A percentile compares a stretch with the other conserved stretches of the same genome.
phyloP scores from a whole-genome alignment of 2,113 vertebrate species.

The Grallaria varia region DNA sequence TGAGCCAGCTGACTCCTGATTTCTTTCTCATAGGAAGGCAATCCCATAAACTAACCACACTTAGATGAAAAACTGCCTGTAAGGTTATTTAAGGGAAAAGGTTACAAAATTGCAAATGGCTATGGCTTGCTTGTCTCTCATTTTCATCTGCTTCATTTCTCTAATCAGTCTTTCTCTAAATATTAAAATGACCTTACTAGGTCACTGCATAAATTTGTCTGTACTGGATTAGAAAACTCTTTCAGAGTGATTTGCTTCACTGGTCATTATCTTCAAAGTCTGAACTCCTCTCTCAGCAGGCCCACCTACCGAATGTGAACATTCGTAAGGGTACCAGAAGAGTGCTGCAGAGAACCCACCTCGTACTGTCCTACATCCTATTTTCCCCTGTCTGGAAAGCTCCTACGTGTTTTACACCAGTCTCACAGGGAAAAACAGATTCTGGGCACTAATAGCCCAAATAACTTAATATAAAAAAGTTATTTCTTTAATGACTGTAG shows the following conservation, averaged over 20 bases:
- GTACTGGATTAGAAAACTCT: neutral
- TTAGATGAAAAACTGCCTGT: neutral
- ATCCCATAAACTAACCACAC: neutral
- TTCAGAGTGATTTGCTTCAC: neutral
- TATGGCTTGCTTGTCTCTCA: neutral
- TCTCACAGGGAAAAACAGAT: neutral
- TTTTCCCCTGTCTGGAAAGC: neutral
- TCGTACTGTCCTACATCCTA: neutral
- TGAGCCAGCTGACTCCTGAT: neutral
- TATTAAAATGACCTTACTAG: neutral
- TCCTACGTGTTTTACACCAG: neutral
- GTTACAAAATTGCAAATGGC: neutral
- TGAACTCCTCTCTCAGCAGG: neutral
- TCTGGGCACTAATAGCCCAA: neutral
- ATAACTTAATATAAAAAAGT: neutral
- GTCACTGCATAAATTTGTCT: neutral
- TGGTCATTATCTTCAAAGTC: neutral
- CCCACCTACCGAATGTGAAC: neutral
- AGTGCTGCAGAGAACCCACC: neutral
- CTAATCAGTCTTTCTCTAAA: neutral
- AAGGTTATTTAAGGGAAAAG: neutral
- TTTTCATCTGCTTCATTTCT: neutral
- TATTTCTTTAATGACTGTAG: neutral
- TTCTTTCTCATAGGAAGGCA: neutral
- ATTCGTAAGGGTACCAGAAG: neutral